A percentile compares a stretch with the other conserved stretches of the same genome.
phyloP scores from a whole-genome alignment of 2,797 vertebrate species.

The Acestrorhynchus altus region DNA sequence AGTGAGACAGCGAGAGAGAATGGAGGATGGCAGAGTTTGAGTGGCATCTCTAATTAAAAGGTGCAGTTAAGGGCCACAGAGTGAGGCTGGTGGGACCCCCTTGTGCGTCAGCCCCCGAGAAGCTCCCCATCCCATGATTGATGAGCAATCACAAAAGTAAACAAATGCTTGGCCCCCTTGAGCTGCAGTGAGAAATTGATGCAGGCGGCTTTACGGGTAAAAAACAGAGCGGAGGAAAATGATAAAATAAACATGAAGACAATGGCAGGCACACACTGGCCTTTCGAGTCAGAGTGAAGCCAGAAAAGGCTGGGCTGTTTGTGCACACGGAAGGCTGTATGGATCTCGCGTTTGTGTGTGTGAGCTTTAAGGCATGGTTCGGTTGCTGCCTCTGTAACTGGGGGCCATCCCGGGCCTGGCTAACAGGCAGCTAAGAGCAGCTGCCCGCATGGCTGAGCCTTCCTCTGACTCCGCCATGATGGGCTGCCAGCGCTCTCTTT shows the following conservation, averaged over 20 bases:
- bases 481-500: conserved; percentile 60
- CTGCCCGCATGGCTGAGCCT: conserved; percentile 70
- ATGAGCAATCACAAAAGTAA: conserved; percentile 83
- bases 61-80: conserved; percentile 78
- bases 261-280: conserved; percentile 67
- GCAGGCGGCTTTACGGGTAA: conserved; percentile 77
- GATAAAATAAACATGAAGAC: conserved; percentile 61
- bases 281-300: conserved; percentile 49
- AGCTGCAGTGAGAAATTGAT: conserved; percentile 76
- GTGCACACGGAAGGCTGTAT: conserved; percentile 28
- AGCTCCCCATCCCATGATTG: conserved; percentile 76
- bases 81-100: conserved; percentile 65
- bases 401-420: conserved; percentile 56
- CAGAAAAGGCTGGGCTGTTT: conserved; percentile 51
- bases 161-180: conserved; percentile 72
- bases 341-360: conserved; percentile 34
- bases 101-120: conserved; percentile 71
- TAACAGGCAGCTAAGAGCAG: conserved; percentile 73
- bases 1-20: conserved; percentile 45
- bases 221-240: conserved; percentile 44
- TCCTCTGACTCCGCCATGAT: conserved; percentile 61
- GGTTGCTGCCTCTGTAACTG: conserved; percentile 53
- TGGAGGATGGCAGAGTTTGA: conserved; percentile 70
- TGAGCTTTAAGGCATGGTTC: conserved; percentile 42
- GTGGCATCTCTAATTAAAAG: conserved; percentile 84